phyloP scores from a whole-genome alignment of 2,888 invertebrate species.

The Tinea semifulvella region DNA sequence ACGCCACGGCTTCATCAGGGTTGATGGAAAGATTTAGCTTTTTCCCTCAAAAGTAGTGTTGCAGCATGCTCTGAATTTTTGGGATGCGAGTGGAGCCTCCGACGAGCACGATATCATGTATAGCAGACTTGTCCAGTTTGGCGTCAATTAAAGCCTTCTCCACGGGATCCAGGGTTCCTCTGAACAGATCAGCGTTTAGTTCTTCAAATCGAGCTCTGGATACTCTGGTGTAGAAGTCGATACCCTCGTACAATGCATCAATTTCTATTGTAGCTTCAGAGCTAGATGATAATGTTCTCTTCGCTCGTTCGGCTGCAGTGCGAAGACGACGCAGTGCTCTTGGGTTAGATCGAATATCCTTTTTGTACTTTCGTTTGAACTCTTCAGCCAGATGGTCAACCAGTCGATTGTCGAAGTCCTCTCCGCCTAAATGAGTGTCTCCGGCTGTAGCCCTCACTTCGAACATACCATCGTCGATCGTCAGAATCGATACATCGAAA shows the following conservation, averaged over 20 bases:
- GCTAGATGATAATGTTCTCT: slow-evolving; percentile 78
- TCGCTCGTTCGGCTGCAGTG: slow-evolving; percentile 79
- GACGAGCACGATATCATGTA: slow-evolving; percentile 82
- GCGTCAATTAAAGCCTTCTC: slow-evolving; percentile 81
- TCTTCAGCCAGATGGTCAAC: slow-evolving; percentile 74
- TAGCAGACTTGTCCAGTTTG: slow-evolving; percentile 75
- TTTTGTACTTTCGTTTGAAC: slow-evolving; percentile 71
- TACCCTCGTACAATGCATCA: slow-evolving; percentile 76
- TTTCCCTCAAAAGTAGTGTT: slow-evolving; percentile 77
- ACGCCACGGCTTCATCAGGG: slow-evolving; percentile 77
- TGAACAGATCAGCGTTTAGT: slow-evolving; percentile 75
- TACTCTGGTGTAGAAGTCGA: slow-evolving; percentile 73
- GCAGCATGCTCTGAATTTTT: slow-evolving; percentile 77
- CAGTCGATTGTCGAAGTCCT: slow-evolving; percentile 72
- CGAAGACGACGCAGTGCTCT: slow-evolving; percentile 71
- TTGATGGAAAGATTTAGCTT: slow-evolving; percentile 71
- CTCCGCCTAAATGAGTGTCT: slow-evolving; percentile 87
- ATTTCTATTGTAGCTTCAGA: slow-evolving; percentile 79
- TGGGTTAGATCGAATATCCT: slow-evolving; percentile 67
- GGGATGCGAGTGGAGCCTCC: slow-evolving; percentile 85
- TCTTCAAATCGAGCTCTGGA: slow-evolving; percentile 81
- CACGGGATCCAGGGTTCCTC: slow-evolving; percentile 76
- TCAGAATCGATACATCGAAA: slow-evolving; percentile 79
- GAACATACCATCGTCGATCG: slow-evolving; percentile 81
- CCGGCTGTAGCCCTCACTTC: slow-evolving; percentile 87